Evolutionary conservation across 2,888 invertebrate genomes (phyloP), one percentile per base, ranked within the genome.

Genomic region (Hybos culiciformis): DNA sequence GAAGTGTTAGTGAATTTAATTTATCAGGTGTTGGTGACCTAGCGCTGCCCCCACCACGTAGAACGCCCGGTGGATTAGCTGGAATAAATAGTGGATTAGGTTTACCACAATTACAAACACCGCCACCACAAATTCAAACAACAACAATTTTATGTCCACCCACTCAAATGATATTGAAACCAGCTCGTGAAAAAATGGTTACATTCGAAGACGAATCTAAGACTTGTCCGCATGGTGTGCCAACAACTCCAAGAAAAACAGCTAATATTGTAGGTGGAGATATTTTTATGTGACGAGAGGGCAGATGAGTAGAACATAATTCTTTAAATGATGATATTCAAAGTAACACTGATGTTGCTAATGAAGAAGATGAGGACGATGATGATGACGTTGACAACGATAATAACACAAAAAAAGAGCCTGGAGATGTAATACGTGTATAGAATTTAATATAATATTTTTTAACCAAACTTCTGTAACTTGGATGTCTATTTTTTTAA

Each of bases 1-100:
- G 86, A 45, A 84, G 84, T 63, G 74, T 85, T 45, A 85, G 85
- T 64, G 86, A 85, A 60, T 86, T 86, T 57, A 83, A 86, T 60
- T 63, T 86, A 44, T 74, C 78, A 0, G 78, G 82, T 31, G 73
- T 78, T 8, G 70, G 74, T 39, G 75, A 78, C 54, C 66, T 72
- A 43, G 69, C 70, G 15, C 58, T 71, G 26, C 68, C 70, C 1
- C 68, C 70, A 5, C 68, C 70, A 2, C 62, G 67, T 8, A 65
- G 69, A 20, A 63, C 68, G 2, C 63, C 69, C 32, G 54, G 53
- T 31, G 31, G 53, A 34, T 34, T 41, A 31, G 15, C 33, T 19
- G 15, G 39, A 29, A 19, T 37, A 18, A 14, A 29, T 29, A 15
- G 26, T 41, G 14, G 49, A 43, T 44, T 11, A 56, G 59, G 32